Base-by-base conservation (phyloP, 2,888 invertebrate genomes). In the Eupithecia dodoneata region DNA sequence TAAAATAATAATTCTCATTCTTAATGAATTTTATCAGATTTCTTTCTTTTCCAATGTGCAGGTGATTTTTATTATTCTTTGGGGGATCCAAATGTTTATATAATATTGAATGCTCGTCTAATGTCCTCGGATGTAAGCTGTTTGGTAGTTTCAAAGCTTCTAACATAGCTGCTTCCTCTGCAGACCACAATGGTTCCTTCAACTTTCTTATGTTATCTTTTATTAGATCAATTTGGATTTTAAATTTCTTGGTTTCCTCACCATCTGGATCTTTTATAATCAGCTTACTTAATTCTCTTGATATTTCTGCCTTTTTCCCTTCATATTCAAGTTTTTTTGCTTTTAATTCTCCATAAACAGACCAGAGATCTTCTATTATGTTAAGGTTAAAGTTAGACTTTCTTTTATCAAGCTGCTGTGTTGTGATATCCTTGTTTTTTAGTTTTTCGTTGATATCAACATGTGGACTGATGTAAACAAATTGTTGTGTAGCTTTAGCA, bases 121-220 rank as follows among this genome's bases (percentile, higher is more conserved):
- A 97, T 97, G 97, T 97, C 71, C 92, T 92, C 0, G 92, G 80
- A 88, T 98, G 97, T 79, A 98, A 85, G 71, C 87, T 84, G 88
- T 98, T 98, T 0, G 98, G 98, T 74, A 98, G 87, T 84, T 95
- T 95, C 73, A 98, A 91, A 77, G 96, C 95, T 84, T 96, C 95
- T 49, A 96, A 87, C 70, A 97, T 94, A 10, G 97, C 96, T 73
- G 95, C 95, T 87, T 97, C 97, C 88, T 98, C 97, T 7, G 98
- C 93, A n/a, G 96, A 96, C 95, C 97, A 97, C n/a, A 97, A 89
- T 67, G 95, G 93, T 13, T 95, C 92, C 86, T 96, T 97, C 1
- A 97, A 85, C 49, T 92, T 91, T 87, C 96, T 97, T n/a, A 97
- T 88, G 81, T 97, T 96, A 69, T 96, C 96, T 85, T 96, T 96